These are phyloP conservation scores for Dromococcyx pavoninus DNA, from an alignment of 2,797 vertebrate genomes.

Conservation along the genomic window DNA sequence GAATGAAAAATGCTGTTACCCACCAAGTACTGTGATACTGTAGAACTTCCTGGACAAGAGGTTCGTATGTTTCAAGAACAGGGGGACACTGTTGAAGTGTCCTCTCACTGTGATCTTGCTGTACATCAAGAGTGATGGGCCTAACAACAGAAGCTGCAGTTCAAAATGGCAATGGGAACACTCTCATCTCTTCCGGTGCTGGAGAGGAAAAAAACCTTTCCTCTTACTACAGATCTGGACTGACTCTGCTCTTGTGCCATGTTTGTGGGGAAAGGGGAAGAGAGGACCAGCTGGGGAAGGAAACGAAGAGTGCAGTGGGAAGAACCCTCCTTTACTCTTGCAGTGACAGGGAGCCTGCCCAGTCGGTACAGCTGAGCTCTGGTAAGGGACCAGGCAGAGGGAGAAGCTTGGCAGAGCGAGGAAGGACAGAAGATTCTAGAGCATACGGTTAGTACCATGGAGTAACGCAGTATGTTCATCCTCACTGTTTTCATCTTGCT, in stretches of 20 bases:
- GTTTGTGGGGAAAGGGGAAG: not conserved
- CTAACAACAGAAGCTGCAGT: not conserved
- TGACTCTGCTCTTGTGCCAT: not conserved
- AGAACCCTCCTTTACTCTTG: not conserved
- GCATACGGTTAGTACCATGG: not conserved
- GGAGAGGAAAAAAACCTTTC: not conserved
- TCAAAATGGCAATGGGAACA: not conserved
- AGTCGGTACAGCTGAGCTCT: not conserved
- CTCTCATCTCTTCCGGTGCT: not conserved
- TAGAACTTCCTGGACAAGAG: not conserved
- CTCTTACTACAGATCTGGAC: not conserved
- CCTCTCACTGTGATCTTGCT: not conserved
- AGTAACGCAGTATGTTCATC: not conserved
- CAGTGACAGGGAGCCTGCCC: not conserved
- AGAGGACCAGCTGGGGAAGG: not conserved
- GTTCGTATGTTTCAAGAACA: not conserved
- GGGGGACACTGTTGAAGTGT: not conserved
- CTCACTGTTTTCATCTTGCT: fast-evolving
- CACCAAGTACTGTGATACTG: not conserved
- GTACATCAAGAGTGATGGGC: not conserved
- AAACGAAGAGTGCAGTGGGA: not conserved
- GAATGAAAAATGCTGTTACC: not conserved
- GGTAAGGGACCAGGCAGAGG: too few relatives aligned
- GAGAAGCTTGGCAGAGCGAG: not conserved
- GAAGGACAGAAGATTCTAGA: not conserved